A percentile compares a stretch with the other conserved stretches of the same genome.
These are phyloP conservation scores for human DNA, from an alignment of 2,113 vertebrate species.

Conservation along the genomic window DNA sequence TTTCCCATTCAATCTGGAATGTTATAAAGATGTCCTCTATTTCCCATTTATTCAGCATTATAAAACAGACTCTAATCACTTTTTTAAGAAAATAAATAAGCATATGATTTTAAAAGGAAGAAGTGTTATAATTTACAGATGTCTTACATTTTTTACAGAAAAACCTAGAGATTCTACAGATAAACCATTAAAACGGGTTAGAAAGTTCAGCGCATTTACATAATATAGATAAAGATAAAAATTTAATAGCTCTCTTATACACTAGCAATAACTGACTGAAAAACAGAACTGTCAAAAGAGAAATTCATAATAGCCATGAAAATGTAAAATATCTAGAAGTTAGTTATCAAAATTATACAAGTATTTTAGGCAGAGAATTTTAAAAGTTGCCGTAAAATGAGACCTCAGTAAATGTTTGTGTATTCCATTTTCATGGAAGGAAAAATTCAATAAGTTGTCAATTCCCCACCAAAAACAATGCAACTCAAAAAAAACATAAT, in stretches of 20 bases:
- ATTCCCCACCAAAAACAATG: not conserved
- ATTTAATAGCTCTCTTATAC: not conserved
- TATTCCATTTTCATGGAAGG: not conserved
- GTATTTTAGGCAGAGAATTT: not conserved
- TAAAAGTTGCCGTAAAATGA: not conserved
- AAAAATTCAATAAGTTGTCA: not conserved
- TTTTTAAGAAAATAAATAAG: not conserved
- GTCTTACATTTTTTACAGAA: not conserved
- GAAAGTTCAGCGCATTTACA: not conserved
- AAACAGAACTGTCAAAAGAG: not conserved
- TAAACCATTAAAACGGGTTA: not conserved
- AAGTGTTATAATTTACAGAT: not conserved
- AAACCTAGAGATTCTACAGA: not conserved
- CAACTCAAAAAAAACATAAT: not conserved
- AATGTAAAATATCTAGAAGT: not conserved
- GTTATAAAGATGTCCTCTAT: not conserved
- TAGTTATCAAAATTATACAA: not conserved
- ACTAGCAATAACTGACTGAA: not conserved
- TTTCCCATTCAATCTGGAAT: not conserved
- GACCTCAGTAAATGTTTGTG: not conserved
- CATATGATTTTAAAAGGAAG: not conserved
- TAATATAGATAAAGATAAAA: not conserved
- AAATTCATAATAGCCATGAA: not conserved
- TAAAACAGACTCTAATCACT: not conserved
- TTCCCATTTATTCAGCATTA: slow-evolving; percentile 10